Base-by-base conservation (phyloP, 2,888 invertebrate genomes). In the Rotaria macrura region DNA sequence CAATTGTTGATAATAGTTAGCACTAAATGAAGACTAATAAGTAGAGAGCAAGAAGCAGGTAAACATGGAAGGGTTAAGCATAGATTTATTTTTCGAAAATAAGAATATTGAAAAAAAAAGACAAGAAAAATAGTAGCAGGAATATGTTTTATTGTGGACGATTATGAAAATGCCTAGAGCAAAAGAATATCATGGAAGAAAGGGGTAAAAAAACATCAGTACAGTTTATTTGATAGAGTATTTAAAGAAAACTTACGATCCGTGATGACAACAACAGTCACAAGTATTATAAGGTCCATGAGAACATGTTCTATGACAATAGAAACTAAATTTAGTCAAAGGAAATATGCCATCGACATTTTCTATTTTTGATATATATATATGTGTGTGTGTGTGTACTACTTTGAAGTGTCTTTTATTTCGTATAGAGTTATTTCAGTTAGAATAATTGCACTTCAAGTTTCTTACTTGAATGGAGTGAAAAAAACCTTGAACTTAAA, bases 1-100 rank as follows among this genome's bases (percentile, higher is more conserved):
- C 17, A 79, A 43, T 79, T 40, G 79, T 79, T 79, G 79, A 43
- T 79, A 79, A 79, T 79, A 43, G 38, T 40, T 79, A 43, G 79
- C 10, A 43, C 79, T 79, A 79, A 14, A 43, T 14, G 12, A 29
- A 65, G 65, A 9, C 12, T 65, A 29, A 29, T 65, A 29, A 65
- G 65, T 65, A 4, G 3, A 29, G 29, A 34, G n/a, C 29, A 65
- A 34, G 29, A 14, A 65, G 65, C 65, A 65, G 65, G 65, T 29
- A n/a, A n/a, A n/a, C n/a, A 65, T 14, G 17, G 20, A 3, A 52
- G 52, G 23, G 52, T 52, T 52, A 52, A 52, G 23, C 5, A 23
- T 20, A 12, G 5, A 23, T 52, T 52, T 52, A 23, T 52, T 52
- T 2, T 5, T 52, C 23, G 20, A 23, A 52, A 23, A 52, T 23